A percentile compares a stretch with the other conserved stretches of the same genome.
Evolutionary conservation across 2,113 vertebrate genomes (phyloP).

Genomic region (Okapia johnstoni): DNA sequence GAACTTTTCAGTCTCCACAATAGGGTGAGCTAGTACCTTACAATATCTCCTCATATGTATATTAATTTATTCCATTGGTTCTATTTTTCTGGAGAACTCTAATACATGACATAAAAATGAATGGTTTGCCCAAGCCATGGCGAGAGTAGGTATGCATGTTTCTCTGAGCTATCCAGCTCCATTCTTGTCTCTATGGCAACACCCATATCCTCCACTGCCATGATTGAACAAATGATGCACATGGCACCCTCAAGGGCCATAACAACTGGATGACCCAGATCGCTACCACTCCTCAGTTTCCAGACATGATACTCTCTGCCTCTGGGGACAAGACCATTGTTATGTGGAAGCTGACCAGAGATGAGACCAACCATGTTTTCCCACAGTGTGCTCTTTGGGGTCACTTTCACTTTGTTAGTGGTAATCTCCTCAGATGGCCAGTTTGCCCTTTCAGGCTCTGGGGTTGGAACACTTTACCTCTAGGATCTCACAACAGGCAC

Average conservation of each 20-base stretch:
- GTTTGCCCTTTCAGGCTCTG: constrained; percentile 94
- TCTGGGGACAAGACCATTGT: constrained; percentile 95
- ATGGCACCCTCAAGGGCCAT: constrained; percentile 94
- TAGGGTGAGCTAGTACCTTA: not conserved
- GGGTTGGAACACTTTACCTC: constrained; percentile 91
- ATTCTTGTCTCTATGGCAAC: constrained; percentile 82
- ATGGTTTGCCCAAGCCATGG: not conserved
- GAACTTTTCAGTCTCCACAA: not conserved
- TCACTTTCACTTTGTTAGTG: constrained; percentile 96
- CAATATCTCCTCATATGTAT: not conserved
- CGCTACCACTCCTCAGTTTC: constrained; percentile 95
- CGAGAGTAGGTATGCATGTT: constrained; percentile 33
- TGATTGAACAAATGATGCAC: constrained; percentile 96
- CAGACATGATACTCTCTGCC: constrained; percentile 96
- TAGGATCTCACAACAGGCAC: constrained; percentile 94
- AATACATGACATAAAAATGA: not conserved
- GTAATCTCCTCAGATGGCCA: constrained; percentile 97
- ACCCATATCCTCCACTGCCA: constrained; percentile 75
- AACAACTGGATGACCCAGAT: constrained; percentile 97
- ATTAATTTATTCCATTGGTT: not conserved
- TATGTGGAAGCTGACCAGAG: constrained; percentile 98
- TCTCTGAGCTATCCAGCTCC: constrained; percentile 81
- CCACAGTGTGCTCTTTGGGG: constrained; percentile 91
- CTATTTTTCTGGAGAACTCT: not conserved
- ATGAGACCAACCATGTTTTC: constrained; percentile 96